phyloP scores from a whole-genome alignment of 2,797 vertebrate genomes.

The Dendrocincla tyrannina region DNA sequence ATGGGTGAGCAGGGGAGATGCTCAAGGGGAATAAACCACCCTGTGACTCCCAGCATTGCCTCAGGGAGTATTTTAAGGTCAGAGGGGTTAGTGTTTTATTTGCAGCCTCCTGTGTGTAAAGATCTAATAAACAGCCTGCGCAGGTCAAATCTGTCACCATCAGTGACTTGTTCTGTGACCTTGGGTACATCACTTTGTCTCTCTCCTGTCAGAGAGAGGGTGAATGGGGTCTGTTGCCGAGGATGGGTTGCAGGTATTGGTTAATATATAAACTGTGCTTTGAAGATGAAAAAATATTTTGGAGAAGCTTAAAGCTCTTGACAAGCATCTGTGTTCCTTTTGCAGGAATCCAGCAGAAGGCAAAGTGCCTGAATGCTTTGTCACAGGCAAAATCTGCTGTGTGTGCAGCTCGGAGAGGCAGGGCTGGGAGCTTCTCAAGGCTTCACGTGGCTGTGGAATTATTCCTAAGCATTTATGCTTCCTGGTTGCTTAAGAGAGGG shows the following conservation, averaged over 20 bases:
- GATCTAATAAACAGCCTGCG: not conserved
- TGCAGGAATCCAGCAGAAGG: not conserved
- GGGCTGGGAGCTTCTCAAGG: not conserved
- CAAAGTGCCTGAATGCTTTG: not conserved
- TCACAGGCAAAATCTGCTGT: not conserved
- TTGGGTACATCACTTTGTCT: not conserved
- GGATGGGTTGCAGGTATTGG: not conserved
- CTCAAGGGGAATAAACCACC: not conserved
- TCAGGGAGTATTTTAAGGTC: not conserved
- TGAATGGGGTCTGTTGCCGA: not conserved
- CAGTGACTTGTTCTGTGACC: not conserved
- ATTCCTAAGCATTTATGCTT: not conserved
- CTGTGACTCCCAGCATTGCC: not conserved
- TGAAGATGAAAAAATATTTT: not conserved
- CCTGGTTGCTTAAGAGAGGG: not conserved
- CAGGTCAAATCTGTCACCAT: not conserved
- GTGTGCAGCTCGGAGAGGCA: not conserved
- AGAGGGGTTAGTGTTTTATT: not conserved
- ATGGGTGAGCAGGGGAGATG: not conserved
- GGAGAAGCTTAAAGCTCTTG: not conserved
- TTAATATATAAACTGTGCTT: not conserved
- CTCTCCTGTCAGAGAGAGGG: not conserved
- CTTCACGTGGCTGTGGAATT: not conserved
- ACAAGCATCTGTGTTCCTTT: not conserved
- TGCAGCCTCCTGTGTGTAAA: not conserved